phyloP scores from a whole-genome alignment of 1,140 invertebrate genomes.

The Drosophila albomicans region DNA sequence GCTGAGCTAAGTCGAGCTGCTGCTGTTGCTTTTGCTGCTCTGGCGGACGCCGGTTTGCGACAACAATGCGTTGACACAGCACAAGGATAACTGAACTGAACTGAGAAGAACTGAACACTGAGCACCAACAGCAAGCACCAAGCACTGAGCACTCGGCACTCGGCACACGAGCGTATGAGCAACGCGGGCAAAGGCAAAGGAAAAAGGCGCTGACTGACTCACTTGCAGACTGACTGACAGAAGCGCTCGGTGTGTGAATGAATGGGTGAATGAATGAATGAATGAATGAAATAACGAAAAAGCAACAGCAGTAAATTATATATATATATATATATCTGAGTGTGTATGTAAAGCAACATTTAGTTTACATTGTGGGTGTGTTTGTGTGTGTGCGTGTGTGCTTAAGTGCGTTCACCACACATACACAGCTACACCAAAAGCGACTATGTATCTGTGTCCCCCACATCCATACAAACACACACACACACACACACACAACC shows the following conservation, averaged over 20 bases:
- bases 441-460: slow-evolving; percentile 16
- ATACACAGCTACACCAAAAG: neutral
- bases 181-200: slow-evolving; percentile 62
- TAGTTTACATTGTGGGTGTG: slow-evolving; percentile 73
- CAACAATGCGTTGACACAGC: slow-evolving; percentile 78
- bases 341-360: slow-evolving; percentile 67
- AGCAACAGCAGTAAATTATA: slow-evolving; percentile 65
- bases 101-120: slow-evolving; percentile 45
- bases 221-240: slow-evolving; percentile 30
- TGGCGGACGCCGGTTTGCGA: slow-evolving; percentile 51
- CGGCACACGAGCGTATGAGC: slow-evolving; percentile 77
- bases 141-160: slow-evolving; percentile 11
- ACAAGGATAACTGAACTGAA: slow-evolving; percentile 72
- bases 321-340: slow-evolving; percentile 38
- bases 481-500: slow-evolving; percentile 23
- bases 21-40: slow-evolving; percentile 16
- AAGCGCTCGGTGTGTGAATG: slow-evolving; percentile 41
- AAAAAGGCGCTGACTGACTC: slow-evolving; percentile 27
- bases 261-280: slow-evolving; percentile 64
- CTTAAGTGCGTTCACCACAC: slow-evolving; percentile 59
- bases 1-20: neutral
- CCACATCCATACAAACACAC: slow-evolving; percentile 25
- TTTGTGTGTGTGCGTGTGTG: slow-evolving; percentile 37
- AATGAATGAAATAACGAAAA: slow-evolving; percentile 56
- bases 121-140: slow-evolving; percentile 3